Evolutionary conservation across 2,888 invertebrate genomes (phyloP).

Genomic region (Ormia ochracea): DNA sequence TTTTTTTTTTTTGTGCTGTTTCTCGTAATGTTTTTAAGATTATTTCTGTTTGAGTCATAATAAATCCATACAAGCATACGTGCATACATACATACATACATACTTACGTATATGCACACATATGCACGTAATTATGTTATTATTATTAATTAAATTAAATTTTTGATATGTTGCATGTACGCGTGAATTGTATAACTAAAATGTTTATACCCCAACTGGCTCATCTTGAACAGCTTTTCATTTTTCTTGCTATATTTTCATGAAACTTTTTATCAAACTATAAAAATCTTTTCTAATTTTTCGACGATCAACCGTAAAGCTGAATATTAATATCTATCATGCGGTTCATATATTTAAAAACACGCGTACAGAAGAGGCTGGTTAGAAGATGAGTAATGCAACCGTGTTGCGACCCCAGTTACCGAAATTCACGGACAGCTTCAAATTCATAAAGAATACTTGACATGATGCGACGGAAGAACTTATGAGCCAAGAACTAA

Average conservation of each 20-base stretch:
- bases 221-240: neutral
- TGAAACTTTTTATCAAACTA: neutral
- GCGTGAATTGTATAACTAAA: neutral
- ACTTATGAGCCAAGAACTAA: constrained; percentile 32
- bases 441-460: constrained; percentile 21
- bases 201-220: neutral
- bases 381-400: constrained; percentile 32
- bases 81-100: too few species aligned
- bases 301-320: constrained; percentile 7
- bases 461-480: constrained; percentile 39
- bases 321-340: neutral
- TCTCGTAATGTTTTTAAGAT: neutral
- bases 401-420: neutral
- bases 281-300: neutral
- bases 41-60: constrained; percentile 6
- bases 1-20: neutral
- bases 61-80: too few species aligned
- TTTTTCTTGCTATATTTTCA: neutral
- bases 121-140: too few species aligned
- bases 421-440: constrained; percentile 21
- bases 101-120: too few species aligned
- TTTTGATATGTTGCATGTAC: too few species aligned
- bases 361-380: too few species aligned
- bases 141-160: neutral
- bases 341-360: neutral